Base-by-base conservation (phyloP, 1,140 invertebrate species). In the Himalopsyche phryganea region DNA sequence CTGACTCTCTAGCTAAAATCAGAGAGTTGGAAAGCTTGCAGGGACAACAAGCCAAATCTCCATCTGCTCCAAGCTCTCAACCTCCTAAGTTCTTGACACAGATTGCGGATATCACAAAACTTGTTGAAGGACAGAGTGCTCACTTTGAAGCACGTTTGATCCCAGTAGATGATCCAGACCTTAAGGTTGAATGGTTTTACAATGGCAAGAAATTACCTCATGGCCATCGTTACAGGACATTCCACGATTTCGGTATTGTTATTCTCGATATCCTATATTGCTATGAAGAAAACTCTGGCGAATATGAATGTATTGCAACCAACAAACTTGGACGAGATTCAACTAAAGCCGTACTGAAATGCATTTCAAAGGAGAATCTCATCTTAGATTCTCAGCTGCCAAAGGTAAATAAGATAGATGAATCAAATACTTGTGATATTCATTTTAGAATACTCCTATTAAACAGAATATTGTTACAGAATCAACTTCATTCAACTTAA, bases 231-330 rank as follows among this genome's bases (percentile, higher is more conserved):
- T 98, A 94, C 71, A 85, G 93, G 65, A 96, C 93, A 42, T 94
- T 96, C 86, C 93, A 98, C 71, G 95, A 98, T 71, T 98, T 98
- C 76, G 94, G 90, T 57, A 94, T 96, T 69, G 95, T 98, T 23
- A 94, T 96, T 65, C 80, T 98, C 55, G 95, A 98, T 67, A 96
- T 98, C 58, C 76, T 98, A 1, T 98, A 97, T 70, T 96, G 93
- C 65, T 98, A 97, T 69, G 92, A 93, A 74, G 94, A 98, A 78
- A 97, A 98, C 73, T 94, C 92, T 44, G 95, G 96, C 23, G 84
- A 88, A 14, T 96, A 94, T 68, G 92, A 95, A 78, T 94, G 92
- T 69, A 82, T 92, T 61, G 94, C 96, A 14, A 87, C 87, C 10
- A 98, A 98, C 68, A 91, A 93, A 71, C 83, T 92, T 55, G 94